Percentiles rank a stretch among this genome's conserved stretches.
Evolutionary conservation across 2,888 invertebrate genomes (phyloP).

Genomic region (Desoria tigrina): DNA sequence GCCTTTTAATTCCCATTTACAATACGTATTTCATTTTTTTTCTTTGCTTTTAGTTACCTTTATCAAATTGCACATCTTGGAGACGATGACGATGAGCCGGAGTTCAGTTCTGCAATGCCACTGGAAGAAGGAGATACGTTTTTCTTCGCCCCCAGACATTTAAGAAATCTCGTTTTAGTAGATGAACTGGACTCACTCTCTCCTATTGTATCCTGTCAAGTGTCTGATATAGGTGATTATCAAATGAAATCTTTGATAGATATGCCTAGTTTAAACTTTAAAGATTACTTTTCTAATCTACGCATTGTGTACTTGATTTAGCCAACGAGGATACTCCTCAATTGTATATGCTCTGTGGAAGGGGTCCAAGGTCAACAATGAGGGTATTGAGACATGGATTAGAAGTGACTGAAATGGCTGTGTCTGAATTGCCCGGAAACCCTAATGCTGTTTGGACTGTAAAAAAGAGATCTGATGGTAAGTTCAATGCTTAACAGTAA

Average conservation of each 20-base stretch:
- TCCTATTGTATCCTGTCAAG: slow-evolving; percentile 80
- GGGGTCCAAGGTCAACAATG: slow-evolving; percentile 91
- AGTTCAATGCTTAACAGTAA: neutral
- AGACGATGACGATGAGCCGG: slow-evolving; percentile 98
- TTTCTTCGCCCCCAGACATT: slow-evolving; percentile 91
- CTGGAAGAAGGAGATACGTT: slow-evolving; percentile 98
- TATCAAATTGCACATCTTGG: slow-evolving; percentile 99
- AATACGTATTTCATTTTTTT: slow-evolving; percentile 7
- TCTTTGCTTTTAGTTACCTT: slow-evolving; percentile 70
- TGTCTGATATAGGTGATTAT: slow-evolving; percentile 77
- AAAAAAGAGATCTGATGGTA: slow-evolving; percentile 92
- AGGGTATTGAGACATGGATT: slow-evolving; percentile 93
- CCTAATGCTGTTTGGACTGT: slow-evolving; percentile 99
- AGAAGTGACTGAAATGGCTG: slow-evolving; percentile 99
- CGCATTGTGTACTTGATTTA: slow-evolving; percentile 32
- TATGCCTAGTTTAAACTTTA: neutral
- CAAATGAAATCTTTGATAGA: slow-evolving; percentile 23
- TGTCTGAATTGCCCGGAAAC: slow-evolving; percentile 98
- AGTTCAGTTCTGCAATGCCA: slow-evolving; percentile 97
- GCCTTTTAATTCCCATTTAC: slow-evolving; percentile 16
- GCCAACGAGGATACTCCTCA: slow-evolving; percentile 99
- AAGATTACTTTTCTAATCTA: neutral
- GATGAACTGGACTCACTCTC: slow-evolving; percentile 96
- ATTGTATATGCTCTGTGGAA: slow-evolving; percentile 91
- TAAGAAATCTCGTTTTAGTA: slow-evolving; percentile 92